Base-by-base conservation (phyloP, 2,888 invertebrate species). In the Altica lythri region DNA sequence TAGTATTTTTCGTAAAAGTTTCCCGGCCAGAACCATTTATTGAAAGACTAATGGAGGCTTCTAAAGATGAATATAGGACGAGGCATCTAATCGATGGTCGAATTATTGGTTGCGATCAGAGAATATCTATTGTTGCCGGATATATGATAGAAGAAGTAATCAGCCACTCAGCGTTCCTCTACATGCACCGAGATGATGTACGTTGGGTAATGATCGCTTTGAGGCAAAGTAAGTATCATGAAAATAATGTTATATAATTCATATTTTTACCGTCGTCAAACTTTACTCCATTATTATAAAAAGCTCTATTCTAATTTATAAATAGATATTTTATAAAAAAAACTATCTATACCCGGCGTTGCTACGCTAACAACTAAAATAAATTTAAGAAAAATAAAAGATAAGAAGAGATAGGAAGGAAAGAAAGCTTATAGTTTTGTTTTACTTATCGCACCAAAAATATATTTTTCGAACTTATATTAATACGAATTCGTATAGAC, bases 121-220 rank as follows among this genome's bases (percentile, higher is more conserved):
- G 93, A 70, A 92, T 95, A 70, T 91, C 94, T 4, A 79, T 91
- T 53, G 88, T 94, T 9, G 89, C 90, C 48, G 95, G 95, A 2
- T 92, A 92, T 71, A 86, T 95, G 86, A 87, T 89, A 8, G 88
- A 90, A 64, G 95, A 95, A 78, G 90, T 94, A 1, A 85, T 87
- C 6, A 93, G 93, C n/a, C 79, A 86, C 55, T 91, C 90, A 59
- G 93, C 93, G 6, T 95, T 95, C 75, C 84, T 86, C 49, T 93
- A 89, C 72, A 94, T 95, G 88, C 92, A 92, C 76, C 84, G 86
- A 71, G 91, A 93, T 64, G 94, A 95, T 78, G 89, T 90, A 1
- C 85, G 89, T 67, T 92, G 91, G 89, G 90, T 92, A 0, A 87
- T 92, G 72, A 88, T 92, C 69, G 92, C 92, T 0, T 80, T 94